phyloP scores from a whole-genome alignment of 2,888 invertebrate genomes.

The Cremastinae sp. region DNA sequence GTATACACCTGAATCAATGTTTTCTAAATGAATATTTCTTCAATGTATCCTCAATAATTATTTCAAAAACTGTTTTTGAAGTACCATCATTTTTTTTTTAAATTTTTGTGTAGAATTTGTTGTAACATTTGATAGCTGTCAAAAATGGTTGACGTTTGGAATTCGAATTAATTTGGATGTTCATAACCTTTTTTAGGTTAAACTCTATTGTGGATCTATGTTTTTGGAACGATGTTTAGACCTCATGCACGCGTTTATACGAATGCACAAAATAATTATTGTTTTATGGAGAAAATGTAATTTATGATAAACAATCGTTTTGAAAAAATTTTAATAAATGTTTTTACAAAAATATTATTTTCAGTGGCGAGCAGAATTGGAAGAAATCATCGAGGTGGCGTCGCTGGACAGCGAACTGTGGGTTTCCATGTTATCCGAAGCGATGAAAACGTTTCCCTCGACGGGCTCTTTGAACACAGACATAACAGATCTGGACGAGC shows the following conservation, averaged over 20 bases:
- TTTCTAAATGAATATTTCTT: slow-evolving; percentile 39
- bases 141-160: not conserved
- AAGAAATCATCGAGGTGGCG: slow-evolving; percentile 96
- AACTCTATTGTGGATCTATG: slow-evolving; percentile 56
- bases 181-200: slow-evolving; percentile 2
- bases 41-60: not conserved
- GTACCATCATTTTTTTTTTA: not conserved
- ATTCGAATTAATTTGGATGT: not conserved
- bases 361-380: slow-evolving; percentile 96
- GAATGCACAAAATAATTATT: not conserved
- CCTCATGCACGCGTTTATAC: not conserved
- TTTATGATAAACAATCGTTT: too few relatives aligned
- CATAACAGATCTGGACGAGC: slow-evolving; percentile 93
- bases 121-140: not conserved
- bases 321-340: too few relatives aligned
- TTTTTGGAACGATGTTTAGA: slow-evolving; percentile 65
- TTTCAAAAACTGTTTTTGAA: not conserved
- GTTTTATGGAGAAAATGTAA: not conserved
- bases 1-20: slow-evolving; percentile 34
- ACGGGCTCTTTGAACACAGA: slow-evolving; percentile 94
- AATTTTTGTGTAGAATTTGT: not conserved
- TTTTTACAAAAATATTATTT: slow-evolving; percentile 65
- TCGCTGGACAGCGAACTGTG: slow-evolving; percentile 96
- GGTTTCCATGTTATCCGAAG: slow-evolving; percentile 98
- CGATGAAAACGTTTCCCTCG: slow-evolving; percentile 95